These are phyloP conservation scores for Clanis bilineata DNA, from an alignment of 2,888 invertebrate genomes.

Conservation along the genomic window DNA sequence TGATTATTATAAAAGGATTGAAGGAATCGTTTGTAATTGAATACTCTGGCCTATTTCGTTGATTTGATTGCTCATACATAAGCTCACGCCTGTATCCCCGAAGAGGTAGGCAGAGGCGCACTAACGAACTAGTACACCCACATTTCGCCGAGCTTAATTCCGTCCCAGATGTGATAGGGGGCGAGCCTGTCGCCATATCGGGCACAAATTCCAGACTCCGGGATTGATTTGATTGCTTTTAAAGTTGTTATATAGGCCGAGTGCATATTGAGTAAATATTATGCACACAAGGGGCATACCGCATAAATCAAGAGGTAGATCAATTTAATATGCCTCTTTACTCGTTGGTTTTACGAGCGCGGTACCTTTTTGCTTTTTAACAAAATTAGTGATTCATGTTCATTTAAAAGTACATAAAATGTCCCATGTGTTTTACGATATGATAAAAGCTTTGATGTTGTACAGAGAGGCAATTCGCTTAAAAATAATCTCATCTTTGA, in stretches of 20 bases:
- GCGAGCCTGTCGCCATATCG: no score
- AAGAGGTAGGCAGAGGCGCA: no score
- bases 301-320: background rate
- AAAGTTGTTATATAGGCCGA: background rate
- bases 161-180: no score
- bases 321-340: constrained; percentile 3
- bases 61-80: no score
- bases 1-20: no score
- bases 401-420: constrained; percentile 22
- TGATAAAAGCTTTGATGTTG: constrained; percentile 46
- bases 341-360: background rate
- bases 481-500: constrained; percentile 1
- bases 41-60: no score
- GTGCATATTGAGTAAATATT: background rate
- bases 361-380: constrained; percentile 10
- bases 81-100: no score
- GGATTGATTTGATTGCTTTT: no score
- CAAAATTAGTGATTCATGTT: constrained; percentile 11
- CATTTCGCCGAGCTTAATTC: no score
- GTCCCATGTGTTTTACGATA: constrained; percentile 49
- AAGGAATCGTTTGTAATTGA: no score
- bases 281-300: background rate
- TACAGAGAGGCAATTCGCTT: constrained; percentile 9
- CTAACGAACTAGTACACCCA: no score
- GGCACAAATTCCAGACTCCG: no score